phyloP scores from a whole-genome alignment of 2,888 invertebrate genomes.

The Cephus pygmeus region DNA sequence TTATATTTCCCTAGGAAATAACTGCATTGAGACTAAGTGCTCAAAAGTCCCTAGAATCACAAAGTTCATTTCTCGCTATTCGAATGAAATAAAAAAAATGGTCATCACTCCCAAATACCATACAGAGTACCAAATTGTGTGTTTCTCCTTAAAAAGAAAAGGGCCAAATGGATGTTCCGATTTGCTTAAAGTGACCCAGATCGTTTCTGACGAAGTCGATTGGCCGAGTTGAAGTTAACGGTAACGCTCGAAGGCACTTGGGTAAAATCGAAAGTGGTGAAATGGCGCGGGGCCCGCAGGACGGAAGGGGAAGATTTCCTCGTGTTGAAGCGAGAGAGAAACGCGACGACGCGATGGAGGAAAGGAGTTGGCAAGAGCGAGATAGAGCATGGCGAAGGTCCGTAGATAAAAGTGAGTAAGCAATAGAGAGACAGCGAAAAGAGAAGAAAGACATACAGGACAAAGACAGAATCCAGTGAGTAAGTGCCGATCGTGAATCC shows the following conservation, averaged over 20 bases:
- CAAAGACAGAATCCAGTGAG: slow-evolving; percentile 9
- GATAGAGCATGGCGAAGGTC: background rate
- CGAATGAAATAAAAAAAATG: background rate
- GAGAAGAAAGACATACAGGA: slow-evolving; percentile 9
- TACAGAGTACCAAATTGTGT: no score
- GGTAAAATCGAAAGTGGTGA: slow-evolving; percentile 52
- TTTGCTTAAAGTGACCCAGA: slow-evolving; percentile 40
- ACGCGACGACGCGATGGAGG: slow-evolving; percentile 2
- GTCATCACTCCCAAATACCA: no score
- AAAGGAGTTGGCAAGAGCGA: slow-evolving; percentile 18
- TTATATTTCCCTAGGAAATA: background rate
- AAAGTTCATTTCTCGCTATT: background rate
- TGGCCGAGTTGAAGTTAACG: slow-evolving; percentile 36
- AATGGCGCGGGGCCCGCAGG: slow-evolving; percentile 29
- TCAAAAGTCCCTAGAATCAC: background rate
- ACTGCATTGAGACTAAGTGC: background rate
- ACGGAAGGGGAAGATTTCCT: slow-evolving; percentile 12
- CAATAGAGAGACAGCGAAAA: slow-evolving; percentile 2
- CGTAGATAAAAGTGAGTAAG: background rate
- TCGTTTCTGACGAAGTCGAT: slow-evolving; percentile 32
- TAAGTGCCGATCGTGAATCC: slow-evolving; percentile 1
- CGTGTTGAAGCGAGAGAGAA: background rate
- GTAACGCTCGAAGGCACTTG: slow-evolving; percentile 29
- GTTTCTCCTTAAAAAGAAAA: background rate
- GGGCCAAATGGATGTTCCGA: slow-evolving; percentile 15